Conservation (phyloP, 2,113 vertebrate species). For the Anarhynchus alexandrinus region DNA sequence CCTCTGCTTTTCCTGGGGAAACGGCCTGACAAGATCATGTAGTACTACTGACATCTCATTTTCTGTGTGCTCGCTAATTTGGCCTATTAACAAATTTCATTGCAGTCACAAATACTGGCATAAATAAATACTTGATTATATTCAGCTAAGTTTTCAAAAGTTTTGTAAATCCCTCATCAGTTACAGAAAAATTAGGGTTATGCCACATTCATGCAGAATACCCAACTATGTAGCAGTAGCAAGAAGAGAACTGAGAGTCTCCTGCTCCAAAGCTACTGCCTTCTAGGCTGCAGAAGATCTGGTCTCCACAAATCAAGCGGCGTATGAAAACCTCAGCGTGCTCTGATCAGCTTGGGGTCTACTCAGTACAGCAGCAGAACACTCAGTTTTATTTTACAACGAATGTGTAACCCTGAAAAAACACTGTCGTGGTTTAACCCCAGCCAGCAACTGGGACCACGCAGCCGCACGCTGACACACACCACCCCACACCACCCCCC, state of each 20-base stretch:
- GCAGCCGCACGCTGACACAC: neutral
- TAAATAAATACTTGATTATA: neutral
- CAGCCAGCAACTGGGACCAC: neutral
- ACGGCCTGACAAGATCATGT: slow-evolving; percentile 9
- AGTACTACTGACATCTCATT: neutral
- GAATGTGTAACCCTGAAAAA: neutral
- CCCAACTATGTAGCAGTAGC: neutral
- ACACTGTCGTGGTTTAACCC: neutral
- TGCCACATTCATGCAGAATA: neutral
- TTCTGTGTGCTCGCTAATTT: neutral
- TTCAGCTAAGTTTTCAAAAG: slow-evolving; percentile 11
- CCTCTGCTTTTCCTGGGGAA: neutral
- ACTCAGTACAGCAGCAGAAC: neutral
- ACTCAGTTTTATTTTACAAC: neutral
- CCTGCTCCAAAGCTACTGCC: neutral
- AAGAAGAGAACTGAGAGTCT: neutral
- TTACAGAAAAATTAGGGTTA: slow-evolving; percentile 25
- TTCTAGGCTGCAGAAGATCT: neutral
- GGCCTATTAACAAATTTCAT: slow-evolving; percentile 3
- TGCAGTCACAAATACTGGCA: neutral
- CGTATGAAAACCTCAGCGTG: neutral
- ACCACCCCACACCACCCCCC: neutral
- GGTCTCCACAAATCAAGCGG: accelerated
- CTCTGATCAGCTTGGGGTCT: neutral
- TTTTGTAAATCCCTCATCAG: slow-evolving; percentile 8